Base-by-base conservation (phyloP, 1,140 invertebrate species). In the Calliopsis andreniformis region DNA sequence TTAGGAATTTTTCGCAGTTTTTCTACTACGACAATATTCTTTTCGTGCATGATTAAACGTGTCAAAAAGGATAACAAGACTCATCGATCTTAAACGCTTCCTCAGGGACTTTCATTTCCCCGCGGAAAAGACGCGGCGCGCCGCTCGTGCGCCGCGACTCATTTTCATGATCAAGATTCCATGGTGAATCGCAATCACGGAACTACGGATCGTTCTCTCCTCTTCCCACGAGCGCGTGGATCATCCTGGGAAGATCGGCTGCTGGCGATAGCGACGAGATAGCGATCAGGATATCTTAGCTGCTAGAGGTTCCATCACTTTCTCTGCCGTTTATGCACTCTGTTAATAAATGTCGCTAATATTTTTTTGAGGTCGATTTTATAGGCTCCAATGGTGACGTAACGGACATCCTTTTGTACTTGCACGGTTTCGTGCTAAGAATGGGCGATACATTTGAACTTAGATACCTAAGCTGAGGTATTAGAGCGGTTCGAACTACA, bases 221-320 rank as follows among this genome's bases (percentile, higher is more conserved):
- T 86, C 84, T 88, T 89, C 86, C 87, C 87, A 89, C 86, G 88
- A 87, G 39, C 80, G 79, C 80, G 80, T 72, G 45, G 45, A 53
- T 85, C 67, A 53, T 80, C 78, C 83, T 86, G 86, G 80, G 88
- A 89, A 89, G 89, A 90, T 90, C 84, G 81, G 83, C 80, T 63
- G 84, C 55, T 67, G 77, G 79, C 80, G 89, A 90, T 90, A 89
- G 72, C 78, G 82, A 61, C 79, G 45, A 86, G 88, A 89, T 89
- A 89, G 76, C 77, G 83, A 90, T 90, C 89, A 87, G 88, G 79
- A 87, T 89, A 85, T 89, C 82, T 39, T 10, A 10, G 35, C 35
- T 80, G 82, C 66, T 77, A 39, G 49, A 51, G 87, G 88, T 89
- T 88, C 88, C 87, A 88, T 90, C 89, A 89, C 89, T 90, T 90